Conservation (phyloP, 2,888 invertebrate genomes). For the Agrotis clavis region DNA sequence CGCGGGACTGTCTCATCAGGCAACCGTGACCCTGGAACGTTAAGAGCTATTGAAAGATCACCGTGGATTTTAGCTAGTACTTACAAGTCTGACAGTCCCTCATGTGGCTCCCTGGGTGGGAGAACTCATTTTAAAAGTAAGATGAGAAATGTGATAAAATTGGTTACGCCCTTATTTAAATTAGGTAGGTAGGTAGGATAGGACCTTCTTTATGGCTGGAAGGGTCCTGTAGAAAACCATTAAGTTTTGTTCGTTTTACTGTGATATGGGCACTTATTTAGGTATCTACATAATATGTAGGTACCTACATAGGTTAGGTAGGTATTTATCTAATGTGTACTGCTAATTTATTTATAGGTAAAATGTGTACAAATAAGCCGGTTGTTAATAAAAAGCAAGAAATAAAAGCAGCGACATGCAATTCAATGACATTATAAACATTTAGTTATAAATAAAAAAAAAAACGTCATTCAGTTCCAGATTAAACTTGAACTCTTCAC, state of each 20-base stretch:
- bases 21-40: no score
- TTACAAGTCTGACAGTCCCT: no score
- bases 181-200: background rate
- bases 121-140: no score
- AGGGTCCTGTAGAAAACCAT: background rate
- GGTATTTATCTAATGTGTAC: background rate
- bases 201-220: background rate
- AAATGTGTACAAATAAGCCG: no score
- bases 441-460: no score
- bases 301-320: background rate
- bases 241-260: background rate
- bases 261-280: background rate
- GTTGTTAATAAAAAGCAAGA: no score
- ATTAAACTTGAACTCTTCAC: slow-evolving; percentile 20
- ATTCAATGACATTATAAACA: background rate
- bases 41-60: no score
- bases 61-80: no score
- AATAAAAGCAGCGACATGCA: background rate
- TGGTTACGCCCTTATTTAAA: slow-evolving; percentile 24
- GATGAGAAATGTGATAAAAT: background rate
- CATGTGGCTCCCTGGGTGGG: no score
- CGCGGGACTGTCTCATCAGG: no score
- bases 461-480: background rate
- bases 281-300: background rate
- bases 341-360: background rate